Conservation (phyloP, 2,113 vertebrate species). For the Labeo rohita region DNA sequence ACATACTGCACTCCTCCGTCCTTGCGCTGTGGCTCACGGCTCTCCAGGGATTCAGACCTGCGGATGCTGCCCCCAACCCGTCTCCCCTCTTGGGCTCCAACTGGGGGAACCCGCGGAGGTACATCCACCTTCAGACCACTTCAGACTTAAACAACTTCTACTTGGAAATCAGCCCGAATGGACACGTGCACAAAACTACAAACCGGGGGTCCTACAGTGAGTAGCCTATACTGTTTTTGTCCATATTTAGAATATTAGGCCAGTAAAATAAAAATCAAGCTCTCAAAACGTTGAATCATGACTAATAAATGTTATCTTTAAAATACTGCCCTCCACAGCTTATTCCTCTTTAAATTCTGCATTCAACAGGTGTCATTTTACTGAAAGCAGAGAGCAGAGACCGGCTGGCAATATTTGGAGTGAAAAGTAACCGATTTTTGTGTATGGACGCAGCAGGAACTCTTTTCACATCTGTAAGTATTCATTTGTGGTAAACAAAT, state of each 20-base stretch:
- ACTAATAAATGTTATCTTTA: background rate
- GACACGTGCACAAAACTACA: conserved; percentile 82
- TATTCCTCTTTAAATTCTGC: background rate
- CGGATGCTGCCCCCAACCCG: conserved; percentile 64
- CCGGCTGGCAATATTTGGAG: conserved; percentile 85
- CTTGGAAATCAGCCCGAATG: conserved; percentile 86
- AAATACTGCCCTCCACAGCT: background rate
- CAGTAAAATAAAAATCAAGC: background rate
- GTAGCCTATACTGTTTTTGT: conserved; percentile 56
- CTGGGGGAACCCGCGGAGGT: conserved; percentile 83
- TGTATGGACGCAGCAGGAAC: conserved; percentile 88
- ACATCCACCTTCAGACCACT: conserved; percentile 82
- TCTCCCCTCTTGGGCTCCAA: conserved; percentile 81
- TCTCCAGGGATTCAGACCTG: conserved; percentile 66
- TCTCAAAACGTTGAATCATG: background rate
- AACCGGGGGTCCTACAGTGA: conserved; percentile 90
- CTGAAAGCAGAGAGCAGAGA: conserved; percentile 86
- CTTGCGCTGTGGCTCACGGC: conserved; percentile 69
- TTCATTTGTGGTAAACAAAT: background rate
- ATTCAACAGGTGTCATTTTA: conserved; percentile 81
- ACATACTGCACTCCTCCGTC: conserved; percentile 59
- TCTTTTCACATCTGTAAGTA: conserved; percentile 89
- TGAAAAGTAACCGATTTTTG: conserved; percentile 86
- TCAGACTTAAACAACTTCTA: conserved; percentile 85
- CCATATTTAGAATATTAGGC: background rate